phyloP scores from a whole-genome alignment of 2,797 vertebrate species.

The Lagorchestes hirsutus region DNA sequence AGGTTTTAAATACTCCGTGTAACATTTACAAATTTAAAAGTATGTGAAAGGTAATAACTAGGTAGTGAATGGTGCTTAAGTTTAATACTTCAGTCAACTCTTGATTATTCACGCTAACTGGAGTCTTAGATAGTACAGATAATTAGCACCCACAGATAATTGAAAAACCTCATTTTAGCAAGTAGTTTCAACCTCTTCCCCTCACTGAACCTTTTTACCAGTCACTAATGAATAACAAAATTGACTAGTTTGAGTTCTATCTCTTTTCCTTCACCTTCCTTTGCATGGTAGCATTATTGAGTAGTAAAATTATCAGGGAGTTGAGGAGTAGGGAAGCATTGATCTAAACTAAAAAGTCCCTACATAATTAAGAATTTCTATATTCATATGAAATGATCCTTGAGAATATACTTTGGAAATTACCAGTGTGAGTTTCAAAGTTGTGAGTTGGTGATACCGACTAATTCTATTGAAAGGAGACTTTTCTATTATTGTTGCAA shows the following conservation, averaged over 20 bases:
- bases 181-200: conserved; percentile 27
- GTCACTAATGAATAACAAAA: conserved; percentile 23
- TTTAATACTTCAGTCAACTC: background rate
- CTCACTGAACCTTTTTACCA: conserved; percentile 14
- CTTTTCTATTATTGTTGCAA: background rate
- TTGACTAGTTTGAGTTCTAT: conserved; percentile 24
- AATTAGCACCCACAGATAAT: conserved; percentile 27
- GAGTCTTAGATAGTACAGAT: conserved; percentile 25
- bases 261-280: conserved; percentile 6
- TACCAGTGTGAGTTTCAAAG: background rate
- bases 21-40: background rate
- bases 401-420: conserved; percentile 18
- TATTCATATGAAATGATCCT: background rate
- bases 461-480: conserved; percentile 9
- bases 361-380: background rate
- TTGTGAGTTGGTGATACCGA: background rate
- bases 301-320: background rate
- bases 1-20: background rate
- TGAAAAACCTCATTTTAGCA: conserved; percentile 53
- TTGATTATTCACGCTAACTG: background rate
- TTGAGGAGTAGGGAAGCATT: background rate
- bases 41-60: background rate
- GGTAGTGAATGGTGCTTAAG: background rate
- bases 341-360: background rate
- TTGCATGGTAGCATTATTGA: conserved; percentile 3